These are phyloP conservation scores for Pantala flavescens DNA, from an alignment of 1,140 invertebrate genomes.

Conservation along the genomic window DNA sequence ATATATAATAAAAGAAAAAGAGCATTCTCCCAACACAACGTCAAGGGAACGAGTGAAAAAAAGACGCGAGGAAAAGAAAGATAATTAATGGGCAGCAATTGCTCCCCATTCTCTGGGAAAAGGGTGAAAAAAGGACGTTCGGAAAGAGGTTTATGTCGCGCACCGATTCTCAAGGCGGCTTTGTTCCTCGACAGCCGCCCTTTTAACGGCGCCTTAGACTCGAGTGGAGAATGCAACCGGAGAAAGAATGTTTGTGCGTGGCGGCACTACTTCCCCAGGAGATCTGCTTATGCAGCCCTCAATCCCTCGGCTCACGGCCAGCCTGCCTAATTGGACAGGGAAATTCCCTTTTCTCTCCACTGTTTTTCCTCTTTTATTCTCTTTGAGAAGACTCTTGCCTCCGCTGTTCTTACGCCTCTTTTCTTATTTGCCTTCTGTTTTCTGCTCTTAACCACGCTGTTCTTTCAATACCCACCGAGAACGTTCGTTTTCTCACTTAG, in stretches of 20 bases:
- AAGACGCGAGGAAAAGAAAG: no score
- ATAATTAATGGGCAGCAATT: no score
- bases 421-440: background rate
- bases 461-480: no score
- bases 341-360: background rate
- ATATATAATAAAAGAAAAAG: no score
- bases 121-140: background rate
- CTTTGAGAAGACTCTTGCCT: background rate
- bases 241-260: background rate
- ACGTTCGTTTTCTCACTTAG: no score
- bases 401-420: background rate
- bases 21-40: no score
- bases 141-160: background rate
- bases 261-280: background rate
- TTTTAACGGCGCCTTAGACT: background rate
- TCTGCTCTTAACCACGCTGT: background rate
- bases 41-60: no score
- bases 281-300: background rate
- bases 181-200: background rate
- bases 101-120: no score
- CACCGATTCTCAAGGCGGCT: background rate
- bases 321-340: background rate
- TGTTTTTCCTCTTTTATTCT: background rate
- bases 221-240: constrained; percentile 2
- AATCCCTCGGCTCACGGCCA: background rate